Evolutionary conservation across 2,797 vertebrate genomes (phyloP), one percentile per base, ranked within the genome.

Genomic region (Sebastes alutus): DNA sequence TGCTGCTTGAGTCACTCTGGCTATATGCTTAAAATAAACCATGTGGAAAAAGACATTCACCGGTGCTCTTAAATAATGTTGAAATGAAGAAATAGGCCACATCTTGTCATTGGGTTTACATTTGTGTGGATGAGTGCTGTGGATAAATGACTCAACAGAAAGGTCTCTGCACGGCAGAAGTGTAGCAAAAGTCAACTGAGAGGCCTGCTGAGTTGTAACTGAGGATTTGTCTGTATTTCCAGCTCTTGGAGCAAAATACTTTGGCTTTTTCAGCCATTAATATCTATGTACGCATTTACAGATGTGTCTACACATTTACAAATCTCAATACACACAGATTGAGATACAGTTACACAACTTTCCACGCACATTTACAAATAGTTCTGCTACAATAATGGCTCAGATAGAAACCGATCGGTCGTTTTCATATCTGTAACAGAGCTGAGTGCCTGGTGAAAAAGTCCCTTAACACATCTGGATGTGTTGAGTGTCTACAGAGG

Each of bases 391-490:
- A 42, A 42, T 42, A 42, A 6, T 16, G 14, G 38, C 38, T 6
- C 16, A 9, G 52, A 55, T 11, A 55, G 22, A 55, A 56, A 56
- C 8, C 13, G 5, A 72, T 80, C 20, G 18, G 35, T 33, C 3
- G 27, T 29, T 25, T 79, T 38, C 22, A 75, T 70, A 62, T 83
- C 61, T 66, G 70, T 52, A 29, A 65, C n/a, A 20, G n/a, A 76
- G 66, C n/a, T 23, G 25, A 69, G 25, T 20, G 59, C 12, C 49
- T 80, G 65, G 9, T 70, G 56, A 59, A 63, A 75, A 74, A 78
- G 64, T 69, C 65, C 30, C 22, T 67, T 66, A 14, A 75, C 61
- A 88, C 85, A 84, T 88, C 82, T 92, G 83, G 82, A 71, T 79
- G 22, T 32, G 49, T 35, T 25, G 70, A 74, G 55, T 29, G 65